Evolutionary conservation across 2,113 vertebrate species (phyloP).

Genomic region (Pipra filicauda): DNA sequence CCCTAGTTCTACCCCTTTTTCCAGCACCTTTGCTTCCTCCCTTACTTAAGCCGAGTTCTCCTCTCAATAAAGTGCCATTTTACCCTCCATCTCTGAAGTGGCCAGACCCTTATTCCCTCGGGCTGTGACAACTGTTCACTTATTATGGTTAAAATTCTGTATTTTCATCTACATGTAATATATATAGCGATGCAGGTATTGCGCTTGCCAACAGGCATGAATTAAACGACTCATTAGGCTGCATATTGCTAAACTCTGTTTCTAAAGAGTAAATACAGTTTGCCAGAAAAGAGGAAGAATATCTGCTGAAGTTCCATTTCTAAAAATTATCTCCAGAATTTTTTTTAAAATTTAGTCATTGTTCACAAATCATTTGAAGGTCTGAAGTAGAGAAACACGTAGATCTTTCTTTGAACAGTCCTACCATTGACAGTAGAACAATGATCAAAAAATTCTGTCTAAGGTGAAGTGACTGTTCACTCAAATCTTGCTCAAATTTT

Average conservation of each 20-base stretch:
- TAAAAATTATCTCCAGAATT: not conserved
- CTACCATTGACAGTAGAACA: not conserved
- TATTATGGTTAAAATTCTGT: not conserved
- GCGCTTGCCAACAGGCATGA: not conserved
- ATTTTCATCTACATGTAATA: not conserved
- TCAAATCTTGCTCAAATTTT: not conserved
- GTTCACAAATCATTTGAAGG: not conserved
- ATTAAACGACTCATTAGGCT: not conserved
- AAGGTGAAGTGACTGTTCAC: not conserved
- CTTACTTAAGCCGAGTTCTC: too few species aligned
- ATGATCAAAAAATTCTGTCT: not conserved
- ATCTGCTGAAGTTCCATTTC: not conserved
- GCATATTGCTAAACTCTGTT: not conserved
- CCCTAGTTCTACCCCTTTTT: too few species aligned
- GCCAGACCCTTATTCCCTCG: too few species aligned
- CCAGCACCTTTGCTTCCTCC: too few species aligned
- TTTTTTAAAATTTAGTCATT: not conserved
- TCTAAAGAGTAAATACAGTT: not conserved
- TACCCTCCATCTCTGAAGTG: too few species aligned
- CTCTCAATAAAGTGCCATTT: too few species aligned
- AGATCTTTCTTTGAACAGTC: not conserved
- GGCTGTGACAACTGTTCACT: not conserved
- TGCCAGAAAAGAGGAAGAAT: not conserved
- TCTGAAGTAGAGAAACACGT: not conserved
- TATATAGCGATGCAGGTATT: not conserved